Evolutionary conservation across 2,797 vertebrate genomes (phyloP).

Genomic region (Mormyrus proboscirostris): DNA sequence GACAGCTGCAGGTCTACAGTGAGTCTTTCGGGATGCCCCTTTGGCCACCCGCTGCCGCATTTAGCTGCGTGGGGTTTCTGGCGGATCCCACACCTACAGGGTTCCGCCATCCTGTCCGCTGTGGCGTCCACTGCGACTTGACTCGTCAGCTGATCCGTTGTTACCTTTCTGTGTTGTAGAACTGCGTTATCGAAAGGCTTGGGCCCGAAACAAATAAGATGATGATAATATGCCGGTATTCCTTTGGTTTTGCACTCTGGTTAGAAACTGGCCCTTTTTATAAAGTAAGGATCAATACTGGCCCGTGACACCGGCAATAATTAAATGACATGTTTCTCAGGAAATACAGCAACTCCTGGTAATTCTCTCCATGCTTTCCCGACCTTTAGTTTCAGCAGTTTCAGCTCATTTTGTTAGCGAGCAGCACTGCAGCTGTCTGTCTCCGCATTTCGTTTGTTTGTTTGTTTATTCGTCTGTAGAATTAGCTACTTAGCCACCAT

Average conservation of each 20-base stretch:
- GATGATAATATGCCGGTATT: not conserved
- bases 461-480: not conserved
- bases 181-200: not conserved
- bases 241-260: not conserved
- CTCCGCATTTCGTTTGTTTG: not conserved
- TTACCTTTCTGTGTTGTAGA: not conserved
- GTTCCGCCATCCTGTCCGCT: not conserved
- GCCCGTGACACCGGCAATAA: not conserved
- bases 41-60: not conserved
- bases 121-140: not conserved
- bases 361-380: not conserved
- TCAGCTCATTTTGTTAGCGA: not conserved
- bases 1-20: constrained; percentile 94
- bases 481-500: not conserved
- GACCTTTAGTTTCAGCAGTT: not conserved
- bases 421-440: not conserved
- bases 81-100: not conserved
- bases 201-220: not conserved
- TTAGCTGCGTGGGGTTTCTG: not conserved
- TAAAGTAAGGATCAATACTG: not conserved
- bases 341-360: not conserved
- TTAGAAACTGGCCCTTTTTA: not conserved
- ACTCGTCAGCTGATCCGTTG: not conserved
- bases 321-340: not conserved
- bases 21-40: constrained; percentile 71